These are phyloP conservation scores for Xenotilapia leptura DNA, from an alignment of 2,113 vertebrate genomes.

Conservation along the genomic window DNA sequence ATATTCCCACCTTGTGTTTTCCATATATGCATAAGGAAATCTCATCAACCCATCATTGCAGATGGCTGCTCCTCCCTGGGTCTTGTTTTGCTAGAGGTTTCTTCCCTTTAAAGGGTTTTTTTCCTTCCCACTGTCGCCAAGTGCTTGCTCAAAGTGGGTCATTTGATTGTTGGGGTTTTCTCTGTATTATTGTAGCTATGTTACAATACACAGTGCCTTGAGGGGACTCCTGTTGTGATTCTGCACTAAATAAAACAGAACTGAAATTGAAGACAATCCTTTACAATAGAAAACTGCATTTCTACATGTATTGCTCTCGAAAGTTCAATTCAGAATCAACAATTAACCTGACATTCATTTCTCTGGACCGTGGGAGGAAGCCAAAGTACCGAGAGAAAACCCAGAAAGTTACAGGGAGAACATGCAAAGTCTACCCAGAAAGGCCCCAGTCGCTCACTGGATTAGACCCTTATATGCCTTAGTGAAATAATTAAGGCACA, in stretches of 20 bases:
- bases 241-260: not conserved
- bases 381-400: accelerated
- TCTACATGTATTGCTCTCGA: not conserved
- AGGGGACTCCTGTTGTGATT: not conserved
- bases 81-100: not conserved
- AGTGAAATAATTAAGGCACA: not conserved
- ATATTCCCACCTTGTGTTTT: not conserved
- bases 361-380: not conserved
- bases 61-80: not conserved
- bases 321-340: not conserved
- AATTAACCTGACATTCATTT: not conserved
- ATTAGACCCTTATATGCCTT: not conserved
- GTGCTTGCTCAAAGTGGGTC: not conserved
- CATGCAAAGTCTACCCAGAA: not conserved
- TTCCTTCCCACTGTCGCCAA: not conserved
- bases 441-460: not conserved
- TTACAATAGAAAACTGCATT: not conserved
- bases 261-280: not conserved
- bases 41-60: not conserved
- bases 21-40: accelerated
- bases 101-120: not conserved
- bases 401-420: not conserved
- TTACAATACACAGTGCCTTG: not conserved
- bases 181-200: not conserved
- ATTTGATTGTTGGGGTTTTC: not conserved